These are phyloP conservation scores for Meta bourneti DNA, from an alignment of 2,888 invertebrate species.

Conservation along the genomic window DNA sequence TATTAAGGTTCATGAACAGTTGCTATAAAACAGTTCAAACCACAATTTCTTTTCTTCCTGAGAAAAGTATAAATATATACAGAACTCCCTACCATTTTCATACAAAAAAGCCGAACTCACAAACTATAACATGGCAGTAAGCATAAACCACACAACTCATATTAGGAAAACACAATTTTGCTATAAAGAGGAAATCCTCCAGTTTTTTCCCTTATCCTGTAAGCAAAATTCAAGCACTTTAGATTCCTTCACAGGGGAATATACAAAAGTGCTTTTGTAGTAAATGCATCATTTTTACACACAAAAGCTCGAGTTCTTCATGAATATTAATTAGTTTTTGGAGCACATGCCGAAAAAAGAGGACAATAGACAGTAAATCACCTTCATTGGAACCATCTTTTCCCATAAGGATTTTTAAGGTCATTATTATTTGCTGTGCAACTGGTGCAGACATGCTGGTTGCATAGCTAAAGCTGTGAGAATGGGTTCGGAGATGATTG, in stretches of 20 bases:
- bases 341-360: constrained; percentile 1
- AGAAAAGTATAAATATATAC: too few relatives aligned
- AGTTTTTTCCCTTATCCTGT: not conserved
- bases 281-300: not conserved
- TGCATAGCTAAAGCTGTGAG: constrained; percentile 93
- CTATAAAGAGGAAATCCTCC: not conserved
- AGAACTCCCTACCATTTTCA: too few relatives aligned
- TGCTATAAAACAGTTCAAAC: too few relatives aligned
- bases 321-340: not conserved
- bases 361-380: constrained; percentile 76
- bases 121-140: not conserved
- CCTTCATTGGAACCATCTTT: constrained; percentile 88
- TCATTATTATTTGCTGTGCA: constrained; percentile 92
- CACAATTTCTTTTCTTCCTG: too few relatives aligned
- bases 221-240: not conserved
- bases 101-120: too few relatives aligned
- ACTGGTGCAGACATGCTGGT: constrained; percentile 94
- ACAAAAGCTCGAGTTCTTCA: not conserved
- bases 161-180: not conserved
- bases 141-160: not conserved
- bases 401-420: constrained; percentile 93
- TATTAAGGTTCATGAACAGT: too few relatives aligned
- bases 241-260: not conserved
- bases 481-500: constrained; percentile 87
- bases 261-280: not conserved